A percentile compares a stretch with the other conserved stretches of the same genome.
phyloP scores from a whole-genome alignment of 1,140 invertebrate genomes.

The Lordiphosa stackelbergi region DNA sequence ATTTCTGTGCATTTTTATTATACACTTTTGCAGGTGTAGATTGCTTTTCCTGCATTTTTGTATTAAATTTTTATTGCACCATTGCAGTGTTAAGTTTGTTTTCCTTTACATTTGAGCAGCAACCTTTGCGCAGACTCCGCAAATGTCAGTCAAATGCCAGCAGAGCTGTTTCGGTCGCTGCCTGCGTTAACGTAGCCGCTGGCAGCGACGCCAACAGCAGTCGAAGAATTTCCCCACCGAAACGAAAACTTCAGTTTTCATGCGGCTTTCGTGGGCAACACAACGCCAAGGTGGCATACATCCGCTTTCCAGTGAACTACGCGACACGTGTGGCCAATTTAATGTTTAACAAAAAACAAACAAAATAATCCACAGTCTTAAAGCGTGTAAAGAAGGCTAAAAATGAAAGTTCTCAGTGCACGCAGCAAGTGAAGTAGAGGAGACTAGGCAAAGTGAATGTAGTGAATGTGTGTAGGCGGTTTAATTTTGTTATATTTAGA shows the following conservation, averaged over 20 bases:
- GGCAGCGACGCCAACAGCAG: not conserved
- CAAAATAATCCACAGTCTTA: conserved; percentile 2
- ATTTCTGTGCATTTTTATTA: too few species aligned
- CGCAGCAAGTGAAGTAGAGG: not conserved
- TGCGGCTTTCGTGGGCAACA: conserved; percentile 47
- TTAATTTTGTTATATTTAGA: too few species aligned
- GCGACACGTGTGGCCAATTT: conserved; percentile 25
- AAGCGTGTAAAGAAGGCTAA: conserved; percentile 2
- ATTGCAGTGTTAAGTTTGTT: conserved; percentile 61
- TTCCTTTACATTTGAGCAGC: conserved; percentile 36
- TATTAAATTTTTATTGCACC: too few species aligned
- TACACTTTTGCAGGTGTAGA: too few species aligned
- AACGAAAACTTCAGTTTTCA: conserved; percentile 39
- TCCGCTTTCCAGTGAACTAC: not conserved
- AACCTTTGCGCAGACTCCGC: conserved; percentile 49
- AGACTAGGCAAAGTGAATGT: not conserved
- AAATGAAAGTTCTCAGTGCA: not conserved
- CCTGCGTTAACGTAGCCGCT: conserved; percentile 11
- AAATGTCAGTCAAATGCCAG: conserved; percentile 34
- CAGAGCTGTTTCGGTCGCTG: conserved; percentile 31
- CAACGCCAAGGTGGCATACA: conserved; percentile 27
- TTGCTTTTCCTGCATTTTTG: too few species aligned
- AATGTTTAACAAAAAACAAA: conserved; percentile 3
- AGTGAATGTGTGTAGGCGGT: not conserved
- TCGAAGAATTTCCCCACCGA: conserved; percentile 15